Percentiles rank a stretch among this genome's conserved stretches.
Conservation (phyloP, 2,113 vertebrate genomes). For the Coracopsis vasa region DNA sequence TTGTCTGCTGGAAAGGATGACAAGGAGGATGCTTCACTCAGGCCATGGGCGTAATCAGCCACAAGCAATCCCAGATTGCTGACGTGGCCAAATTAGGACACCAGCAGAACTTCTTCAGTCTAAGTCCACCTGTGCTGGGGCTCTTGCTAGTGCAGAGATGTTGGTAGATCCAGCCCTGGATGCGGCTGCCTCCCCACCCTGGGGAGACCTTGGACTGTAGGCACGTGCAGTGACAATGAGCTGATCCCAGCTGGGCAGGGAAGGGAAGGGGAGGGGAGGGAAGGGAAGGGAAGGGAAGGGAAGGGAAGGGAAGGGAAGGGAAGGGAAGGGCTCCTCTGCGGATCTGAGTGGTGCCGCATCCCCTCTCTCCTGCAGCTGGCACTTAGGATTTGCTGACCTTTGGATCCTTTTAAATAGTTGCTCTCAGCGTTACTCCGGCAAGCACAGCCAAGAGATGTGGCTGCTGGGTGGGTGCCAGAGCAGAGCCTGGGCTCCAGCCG, state of each 20-base stretch:
- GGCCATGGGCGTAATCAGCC: accelerated
- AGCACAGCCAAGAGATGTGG: constrained; percentile 1
- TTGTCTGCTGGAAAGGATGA: not conserved
- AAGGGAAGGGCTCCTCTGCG: not conserved
- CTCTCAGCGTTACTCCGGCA: not conserved
- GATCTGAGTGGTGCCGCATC: not conserved
- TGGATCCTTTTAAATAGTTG: not conserved
- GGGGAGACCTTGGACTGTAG: not conserved
- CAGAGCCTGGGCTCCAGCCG: not conserved
- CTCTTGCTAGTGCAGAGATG: not conserved
- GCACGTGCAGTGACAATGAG: not conserved
- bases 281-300: not conserved
- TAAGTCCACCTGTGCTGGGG: not conserved
- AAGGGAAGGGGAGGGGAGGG: not conserved
- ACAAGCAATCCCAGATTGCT: accelerated
- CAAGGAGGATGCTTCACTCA: accelerated
- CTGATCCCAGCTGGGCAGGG: not conserved
- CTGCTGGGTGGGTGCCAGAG: constrained; percentile 20
- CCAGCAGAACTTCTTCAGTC: not conserved
- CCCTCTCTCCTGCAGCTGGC: not conserved
- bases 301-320: not conserved
- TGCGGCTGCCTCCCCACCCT: too few species aligned
- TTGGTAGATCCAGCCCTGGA: not conserved
- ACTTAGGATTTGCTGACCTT: constrained; percentile 30
- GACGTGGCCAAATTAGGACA: not conserved